phyloP scores from a whole-genome alignment of 2,113 vertebrate genomes.

The Columba livia region DNA sequence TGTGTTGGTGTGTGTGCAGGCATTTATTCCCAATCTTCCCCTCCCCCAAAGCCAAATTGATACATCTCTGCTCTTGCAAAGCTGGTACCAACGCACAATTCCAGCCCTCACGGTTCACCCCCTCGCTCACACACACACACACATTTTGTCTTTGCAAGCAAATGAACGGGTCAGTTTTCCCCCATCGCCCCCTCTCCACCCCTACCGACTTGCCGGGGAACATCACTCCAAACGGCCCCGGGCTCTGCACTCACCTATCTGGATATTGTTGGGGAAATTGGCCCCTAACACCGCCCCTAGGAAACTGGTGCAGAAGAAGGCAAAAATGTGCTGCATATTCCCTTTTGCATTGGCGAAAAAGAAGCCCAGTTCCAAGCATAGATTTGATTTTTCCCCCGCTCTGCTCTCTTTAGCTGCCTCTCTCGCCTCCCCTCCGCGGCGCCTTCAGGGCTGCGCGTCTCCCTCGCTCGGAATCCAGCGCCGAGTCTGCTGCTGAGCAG shows the following conservation, averaged over 20 bases:
- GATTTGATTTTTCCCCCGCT: conserved; percentile 79
- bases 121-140: neutral
- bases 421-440: conserved; percentile 52
- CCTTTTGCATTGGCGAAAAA: conserved; percentile 98
- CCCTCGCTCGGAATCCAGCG: conserved; percentile 67
- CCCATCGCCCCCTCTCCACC: neutral
- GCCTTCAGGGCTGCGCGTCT: conserved; percentile 57
- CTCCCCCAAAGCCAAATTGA: conserved; percentile 17
- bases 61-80: neutral
- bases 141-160: neutral
- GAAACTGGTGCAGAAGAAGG: conserved; percentile 97
- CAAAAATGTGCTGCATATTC: conserved; percentile 99
- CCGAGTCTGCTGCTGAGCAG: conserved; percentile 80
- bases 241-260: conserved; percentile 90
- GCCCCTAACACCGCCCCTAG: conserved; percentile 96
- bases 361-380: conserved; percentile 92
- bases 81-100: neutral
- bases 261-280: conserved; percentile 99
- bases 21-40: conserved; percentile 33
- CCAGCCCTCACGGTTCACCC: neutral
- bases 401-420: conserved; percentile 63
- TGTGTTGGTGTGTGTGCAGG: neutral
- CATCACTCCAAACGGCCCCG: neutral
- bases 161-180: neutral
- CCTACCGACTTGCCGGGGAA: neutral